These are phyloP conservation scores for Dermatemys mawii DNA, from an alignment of 2,113 vertebrate species.

Conservation along the genomic window DNA sequence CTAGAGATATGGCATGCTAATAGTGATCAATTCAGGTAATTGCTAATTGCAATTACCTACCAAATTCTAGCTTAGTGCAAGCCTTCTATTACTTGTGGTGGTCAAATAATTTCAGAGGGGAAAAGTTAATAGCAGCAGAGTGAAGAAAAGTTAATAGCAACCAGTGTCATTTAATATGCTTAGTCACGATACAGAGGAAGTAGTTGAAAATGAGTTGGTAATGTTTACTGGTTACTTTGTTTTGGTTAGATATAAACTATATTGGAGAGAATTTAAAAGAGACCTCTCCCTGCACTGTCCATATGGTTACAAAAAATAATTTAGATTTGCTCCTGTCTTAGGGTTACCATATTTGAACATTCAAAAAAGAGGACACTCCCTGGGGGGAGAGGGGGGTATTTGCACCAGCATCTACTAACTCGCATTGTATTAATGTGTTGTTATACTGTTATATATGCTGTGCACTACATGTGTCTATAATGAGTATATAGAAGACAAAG, in stretches of 20 bases:
- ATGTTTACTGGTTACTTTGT: slow-evolving; percentile 28
- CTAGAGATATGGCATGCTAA: slow-evolving; percentile 36
- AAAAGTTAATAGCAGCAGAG: background rate
- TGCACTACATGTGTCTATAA: no score
- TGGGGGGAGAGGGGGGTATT: no score
- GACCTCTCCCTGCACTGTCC: background rate
- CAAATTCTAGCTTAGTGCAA: slow-evolving; percentile 33
- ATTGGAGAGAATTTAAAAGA: slow-evolving; percentile 40
- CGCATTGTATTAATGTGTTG: no score
- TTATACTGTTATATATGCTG: no score
- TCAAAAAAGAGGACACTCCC: no score
- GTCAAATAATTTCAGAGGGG: slow-evolving; percentile 30
- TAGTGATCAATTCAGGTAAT: slow-evolving; percentile 53
- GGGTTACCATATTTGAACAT: no score
- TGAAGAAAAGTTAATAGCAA: background rate
- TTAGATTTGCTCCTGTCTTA: slow-evolving; percentile 11
- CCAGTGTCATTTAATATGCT: slow-evolving; percentile 54
- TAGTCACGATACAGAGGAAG: slow-evolving; percentile 40
- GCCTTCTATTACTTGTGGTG: background rate
- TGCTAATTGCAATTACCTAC: slow-evolving; percentile 60
- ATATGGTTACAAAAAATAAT: background rate
- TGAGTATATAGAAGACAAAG: no score
- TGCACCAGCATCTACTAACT: no score
- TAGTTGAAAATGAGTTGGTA: slow-evolving; percentile 52
- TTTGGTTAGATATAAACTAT: slow-evolving; percentile 48